Evolutionary conservation across 2,888 invertebrate genomes (phyloP), one percentile per base, ranked within the genome.

Genomic region (Mongoloraphidia duomilia): DNA sequence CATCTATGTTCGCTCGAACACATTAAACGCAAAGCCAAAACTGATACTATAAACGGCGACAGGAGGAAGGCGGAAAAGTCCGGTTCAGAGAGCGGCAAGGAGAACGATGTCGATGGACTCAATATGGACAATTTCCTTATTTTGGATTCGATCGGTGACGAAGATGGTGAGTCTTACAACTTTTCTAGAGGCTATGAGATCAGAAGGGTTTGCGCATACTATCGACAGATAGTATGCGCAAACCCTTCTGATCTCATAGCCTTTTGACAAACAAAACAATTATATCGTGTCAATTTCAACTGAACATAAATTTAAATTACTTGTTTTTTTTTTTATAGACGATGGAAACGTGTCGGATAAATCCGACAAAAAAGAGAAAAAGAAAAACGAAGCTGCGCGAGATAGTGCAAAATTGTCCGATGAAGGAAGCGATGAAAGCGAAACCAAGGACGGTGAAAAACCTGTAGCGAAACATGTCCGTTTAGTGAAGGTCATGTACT

Each of bases 81-180:
- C 44, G 51, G 44, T 26, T 46, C 72, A 46, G 74, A 74, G 3
- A 76, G 76, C 41, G 79, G 74, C 13, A 74, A 74, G 12, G 82
- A 75, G 48, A 75, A 74, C 51, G 84, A 80, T 17, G 73, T 72
- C 9, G 83, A 83, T 57, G 26, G 26, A 63, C 77, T 84, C 5
- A 84, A 86, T 68, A 71, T 89, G 55, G 87, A 87, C 56, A 86
- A 87, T 62, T 89, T 88, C 62, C 84, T 87, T 74, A 88, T 89
- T 1, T 76, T 90, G n/a, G 89, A 90, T 66, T 88, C 89, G 3
- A 85, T 89, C 34, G 89, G 89, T 8, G 87, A 87, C 66, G 84
- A 84, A 26, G 87, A 87, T 67, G 84, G 81, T 79, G 69, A 69
- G 64, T 60, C 57, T 34, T 53, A 49, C 46, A 38, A 13, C 8